Percentiles rank a stretch among this genome's conserved stretches.
phyloP scores from a whole-genome alignment of 2,888 invertebrate genomes.

The Aelia acuminata region DNA sequence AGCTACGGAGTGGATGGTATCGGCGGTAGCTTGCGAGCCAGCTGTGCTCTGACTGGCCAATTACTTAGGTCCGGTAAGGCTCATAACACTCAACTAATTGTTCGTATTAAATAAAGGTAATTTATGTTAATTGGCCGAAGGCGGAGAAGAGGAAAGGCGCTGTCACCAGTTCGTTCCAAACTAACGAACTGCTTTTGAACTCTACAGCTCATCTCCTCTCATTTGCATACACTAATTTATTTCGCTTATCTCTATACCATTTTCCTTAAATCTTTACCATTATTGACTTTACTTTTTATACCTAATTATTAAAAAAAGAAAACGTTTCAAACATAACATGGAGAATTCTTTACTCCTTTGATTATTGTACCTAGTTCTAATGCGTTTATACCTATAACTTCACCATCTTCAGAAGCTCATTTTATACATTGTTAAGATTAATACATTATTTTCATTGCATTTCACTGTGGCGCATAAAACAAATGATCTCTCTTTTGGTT shows the following conservation, averaged over 20 bases:
- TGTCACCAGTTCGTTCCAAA: not conserved
- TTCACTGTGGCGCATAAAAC: too few relatives aligned
- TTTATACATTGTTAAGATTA: too few relatives aligned
- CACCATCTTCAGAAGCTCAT: too few relatives aligned
- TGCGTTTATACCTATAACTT: too few relatives aligned
- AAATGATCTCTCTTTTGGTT: too few relatives aligned
- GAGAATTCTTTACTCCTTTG: too few relatives aligned
- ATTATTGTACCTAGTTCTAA: too few relatives aligned
- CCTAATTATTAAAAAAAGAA: too few relatives aligned
- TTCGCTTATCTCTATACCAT: slow-evolving; percentile 17
- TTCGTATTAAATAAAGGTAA: slow-evolving; percentile 4
- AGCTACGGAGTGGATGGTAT: not conserved
- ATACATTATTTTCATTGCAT: too few relatives aligned
- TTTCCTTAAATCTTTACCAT: not conserved
- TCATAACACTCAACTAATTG: slow-evolving; percentile 3
- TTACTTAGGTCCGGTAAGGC: not conserved
- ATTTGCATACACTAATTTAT: slow-evolving; percentile 38
- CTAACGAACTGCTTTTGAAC: slow-evolving; percentile 24
- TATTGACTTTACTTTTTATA: not conserved
- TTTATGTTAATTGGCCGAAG: not conserved
- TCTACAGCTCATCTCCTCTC: not conserved
- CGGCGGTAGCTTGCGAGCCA: slow-evolving; percentile 6
- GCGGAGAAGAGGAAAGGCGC: not conserved
- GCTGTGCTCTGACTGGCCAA: not conserved
- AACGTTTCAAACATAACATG: too few relatives aligned